These are phyloP conservation scores for Zosterops pallidus DNA, from an alignment of 2,113 vertebrate species.

Conservation along the genomic window DNA sequence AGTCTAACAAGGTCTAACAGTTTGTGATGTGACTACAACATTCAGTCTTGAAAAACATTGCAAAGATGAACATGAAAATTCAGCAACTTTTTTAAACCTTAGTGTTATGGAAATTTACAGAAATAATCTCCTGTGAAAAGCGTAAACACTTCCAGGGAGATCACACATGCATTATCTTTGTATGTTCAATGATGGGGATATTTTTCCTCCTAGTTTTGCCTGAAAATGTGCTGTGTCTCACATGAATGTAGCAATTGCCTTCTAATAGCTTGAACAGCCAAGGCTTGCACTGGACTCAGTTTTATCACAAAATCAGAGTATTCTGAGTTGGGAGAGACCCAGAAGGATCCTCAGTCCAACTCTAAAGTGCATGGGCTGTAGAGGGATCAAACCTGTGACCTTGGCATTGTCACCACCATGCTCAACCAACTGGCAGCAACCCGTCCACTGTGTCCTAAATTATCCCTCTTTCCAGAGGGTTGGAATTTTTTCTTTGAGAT, in stretches of 20 bases:
- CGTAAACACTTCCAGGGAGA: neutral
- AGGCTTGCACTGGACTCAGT: neutral
- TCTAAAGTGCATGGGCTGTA: neutral
- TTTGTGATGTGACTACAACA: neutral
- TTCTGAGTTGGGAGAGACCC: too few species aligned
- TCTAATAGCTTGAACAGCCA: neutral
- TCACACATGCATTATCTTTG: neutral
- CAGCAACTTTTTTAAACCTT: neutral
- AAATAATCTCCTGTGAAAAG: neutral
- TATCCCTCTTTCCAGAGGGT: neutral
- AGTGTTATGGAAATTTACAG: neutral
- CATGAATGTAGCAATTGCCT: neutral
- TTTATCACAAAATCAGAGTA: neutral
- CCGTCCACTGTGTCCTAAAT: neutral
- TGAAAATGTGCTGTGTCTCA: neutral
- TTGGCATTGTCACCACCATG: neutral
- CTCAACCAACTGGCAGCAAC: neutral
- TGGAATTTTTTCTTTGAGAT: conserved; percentile 10
- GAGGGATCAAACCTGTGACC: neutral
- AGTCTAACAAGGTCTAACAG: neutral
- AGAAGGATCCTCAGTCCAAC: neutral
- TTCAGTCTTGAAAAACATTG: neutral
- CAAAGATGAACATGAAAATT: neutral
- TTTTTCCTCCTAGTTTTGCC: neutral
- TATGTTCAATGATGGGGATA: neutral